Evolutionary conservation across 1,140 invertebrate genomes (phyloP).

Genomic region (Zaprionus africanus): DNA sequence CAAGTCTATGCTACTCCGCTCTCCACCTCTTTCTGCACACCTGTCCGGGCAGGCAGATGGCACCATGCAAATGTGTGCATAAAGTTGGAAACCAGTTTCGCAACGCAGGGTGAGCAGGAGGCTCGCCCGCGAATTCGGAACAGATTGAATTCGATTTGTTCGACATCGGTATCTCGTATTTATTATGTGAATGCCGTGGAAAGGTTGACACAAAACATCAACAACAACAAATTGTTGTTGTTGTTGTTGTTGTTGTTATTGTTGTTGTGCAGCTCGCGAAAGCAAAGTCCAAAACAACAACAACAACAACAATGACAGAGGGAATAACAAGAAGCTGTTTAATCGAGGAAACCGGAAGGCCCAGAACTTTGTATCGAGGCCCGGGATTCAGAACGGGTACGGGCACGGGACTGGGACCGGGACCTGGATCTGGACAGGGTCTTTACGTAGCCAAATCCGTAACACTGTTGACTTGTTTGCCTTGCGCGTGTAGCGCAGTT

Average conservation of each 20-base stretch:
- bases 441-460: not conserved
- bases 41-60: not conserved
- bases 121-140: conserved; percentile 39
- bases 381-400: not conserved
- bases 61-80: not conserved
- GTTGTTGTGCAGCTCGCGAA: not conserved
- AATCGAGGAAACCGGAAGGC: conserved; percentile 21
- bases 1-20: not conserved
- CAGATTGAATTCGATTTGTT: not conserved
- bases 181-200: conserved; percentile 58
- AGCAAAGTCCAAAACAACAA: conserved; percentile 8
- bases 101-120: conserved; percentile 58
- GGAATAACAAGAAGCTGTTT: conserved; percentile 6
- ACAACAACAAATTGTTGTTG: conserved; percentile 3
- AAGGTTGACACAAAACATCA: conserved; percentile 35
- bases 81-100: conserved; percentile 44
- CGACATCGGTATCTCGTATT: not conserved
- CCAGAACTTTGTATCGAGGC: conserved; percentile 7
- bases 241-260: no score
- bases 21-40: no score
- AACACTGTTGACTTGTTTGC: conserved; percentile 12
- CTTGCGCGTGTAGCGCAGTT: conserved; percentile 20
- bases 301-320: not conserved
- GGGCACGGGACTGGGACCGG: conserved; percentile 25
- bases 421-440: not conserved